phyloP scores from a whole-genome alignment of 23 tunicate genomes.

The Trididemnum miniatum region DNA sequence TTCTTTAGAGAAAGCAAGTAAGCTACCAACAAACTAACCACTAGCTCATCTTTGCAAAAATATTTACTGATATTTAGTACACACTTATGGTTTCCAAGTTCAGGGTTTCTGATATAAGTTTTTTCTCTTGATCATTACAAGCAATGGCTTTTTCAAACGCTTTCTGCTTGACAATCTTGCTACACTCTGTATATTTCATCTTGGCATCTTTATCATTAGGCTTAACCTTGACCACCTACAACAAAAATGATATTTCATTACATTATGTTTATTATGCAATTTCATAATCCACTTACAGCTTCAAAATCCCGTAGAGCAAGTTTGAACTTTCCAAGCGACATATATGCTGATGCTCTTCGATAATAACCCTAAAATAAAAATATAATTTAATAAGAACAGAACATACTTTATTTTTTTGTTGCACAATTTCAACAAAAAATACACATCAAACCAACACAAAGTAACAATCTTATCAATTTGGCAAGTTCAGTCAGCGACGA shows the following conservation, averaged over 20 bases:
- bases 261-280: too few species aligned
- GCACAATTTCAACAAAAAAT: too few species aligned
- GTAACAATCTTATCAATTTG: too few species aligned
- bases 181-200: constrained; percentile 84
- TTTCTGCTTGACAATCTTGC: constrained; percentile 96
- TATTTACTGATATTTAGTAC: too few species aligned
- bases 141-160: constrained; percentile 98
- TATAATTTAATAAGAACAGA: too few species aligned
- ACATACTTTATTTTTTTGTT: too few species aligned
- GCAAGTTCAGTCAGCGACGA: too few species aligned
- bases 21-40: too few species aligned
- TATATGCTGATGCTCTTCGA: constrained; percentile 94
- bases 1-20: too few species aligned
- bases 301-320: constrained; percentile 92
- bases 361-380: constrained; percentile 80
- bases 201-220: constrained; percentile 86
- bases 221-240: constrained; percentile 69
- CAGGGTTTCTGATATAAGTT: constrained; percentile 72
- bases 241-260: too few species aligned
- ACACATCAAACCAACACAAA: too few species aligned
- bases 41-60: too few species aligned
- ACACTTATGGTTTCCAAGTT: constrained; percentile 82
- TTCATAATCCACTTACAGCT: constrained; percentile 81
- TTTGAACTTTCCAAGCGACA: constrained; percentile 97
- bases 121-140: constrained; percentile 64